Evolutionary conservation across 2,113 vertebrate species (phyloP).

Genomic region (Ctenomys sociabilis): DNA sequence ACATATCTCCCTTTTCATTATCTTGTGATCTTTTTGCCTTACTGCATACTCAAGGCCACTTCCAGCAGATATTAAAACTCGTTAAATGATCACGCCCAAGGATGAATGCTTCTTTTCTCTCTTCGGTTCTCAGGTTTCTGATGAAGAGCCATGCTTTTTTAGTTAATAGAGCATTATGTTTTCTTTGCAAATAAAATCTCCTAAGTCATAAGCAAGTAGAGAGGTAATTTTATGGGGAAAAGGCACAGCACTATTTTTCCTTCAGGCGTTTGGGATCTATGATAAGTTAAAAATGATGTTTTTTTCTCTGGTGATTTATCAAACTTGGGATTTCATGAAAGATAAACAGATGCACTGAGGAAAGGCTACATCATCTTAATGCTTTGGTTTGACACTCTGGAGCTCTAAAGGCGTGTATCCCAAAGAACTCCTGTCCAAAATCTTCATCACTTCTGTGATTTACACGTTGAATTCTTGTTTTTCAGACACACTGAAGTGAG

Average conservation of each 20-base stretch:
- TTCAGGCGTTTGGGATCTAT: constrained; percentile 65
- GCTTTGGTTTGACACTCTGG: constrained; percentile 57
- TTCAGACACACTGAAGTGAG: constrained; percentile 51
- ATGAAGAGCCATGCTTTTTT: constrained; percentile 66
- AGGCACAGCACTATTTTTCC: constrained; percentile 60
- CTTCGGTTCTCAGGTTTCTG: constrained; percentile 70
- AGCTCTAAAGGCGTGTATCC: constrained; percentile 37
- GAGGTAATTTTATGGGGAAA: constrained; percentile 50
- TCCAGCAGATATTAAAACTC: background rate
- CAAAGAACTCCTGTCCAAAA: background rate
- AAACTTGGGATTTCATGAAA: constrained; percentile 77
- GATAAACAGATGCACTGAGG: constrained; percentile 74
- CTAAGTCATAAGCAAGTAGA: constrained; percentile 69
- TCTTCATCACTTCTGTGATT: constrained; percentile 38
- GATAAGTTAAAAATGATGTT: constrained; percentile 75
- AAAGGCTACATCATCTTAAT: constrained; percentile 71
- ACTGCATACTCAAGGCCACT: background rate
- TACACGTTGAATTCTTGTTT: constrained; percentile 55
- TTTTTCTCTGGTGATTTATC: constrained; percentile 80
- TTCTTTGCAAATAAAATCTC: constrained; percentile 77
- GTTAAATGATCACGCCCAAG: background rate
- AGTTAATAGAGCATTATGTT: constrained; percentile 68
- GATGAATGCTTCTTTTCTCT: background rate
- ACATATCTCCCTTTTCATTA: background rate
- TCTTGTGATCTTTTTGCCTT: background rate